phyloP scores from a whole-genome alignment of 2,797 vertebrate genomes.

The Schizothorax lantsangensis region DNA sequence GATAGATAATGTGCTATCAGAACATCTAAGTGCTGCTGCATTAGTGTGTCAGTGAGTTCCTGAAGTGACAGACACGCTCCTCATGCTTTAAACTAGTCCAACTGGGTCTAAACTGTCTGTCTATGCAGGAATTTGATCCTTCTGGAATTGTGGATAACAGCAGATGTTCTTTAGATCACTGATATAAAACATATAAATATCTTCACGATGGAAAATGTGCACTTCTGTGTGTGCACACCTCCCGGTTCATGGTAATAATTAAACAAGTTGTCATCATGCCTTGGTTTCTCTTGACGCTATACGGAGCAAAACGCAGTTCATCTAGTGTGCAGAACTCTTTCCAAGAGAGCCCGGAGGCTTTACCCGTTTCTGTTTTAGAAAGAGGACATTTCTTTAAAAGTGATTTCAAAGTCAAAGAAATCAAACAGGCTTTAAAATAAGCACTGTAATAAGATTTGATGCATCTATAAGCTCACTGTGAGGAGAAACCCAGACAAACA shows the following conservation, averaged over 20 bases:
- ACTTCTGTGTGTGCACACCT: background rate
- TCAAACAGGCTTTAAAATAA: background rate
- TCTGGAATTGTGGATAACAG: background rate
- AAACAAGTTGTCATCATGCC: background rate
- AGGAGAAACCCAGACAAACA: background rate
- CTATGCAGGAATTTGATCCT: slow-evolving; percentile 31
- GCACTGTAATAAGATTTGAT: background rate
- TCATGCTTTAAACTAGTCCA: slow-evolving; percentile 1
- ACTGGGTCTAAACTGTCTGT: slow-evolving; percentile 32
- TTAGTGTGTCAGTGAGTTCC: slow-evolving; percentile 1
- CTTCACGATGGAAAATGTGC: background rate
- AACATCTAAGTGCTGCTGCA: slow-evolving; percentile 28
- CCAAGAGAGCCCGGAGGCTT: background rate
- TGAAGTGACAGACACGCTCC: background rate
- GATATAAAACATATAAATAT: background rate
- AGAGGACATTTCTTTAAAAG: background rate
- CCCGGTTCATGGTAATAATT: background rate
- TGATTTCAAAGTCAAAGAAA: background rate
- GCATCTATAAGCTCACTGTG: background rate
- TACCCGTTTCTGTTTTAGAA: background rate
- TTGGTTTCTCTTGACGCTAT: background rate
- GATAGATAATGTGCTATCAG: slow-evolving; percentile 20
- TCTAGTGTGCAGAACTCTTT: background rate
- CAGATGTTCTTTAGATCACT: slow-evolving; percentile 6
- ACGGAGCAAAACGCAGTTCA: background rate